These are phyloP conservation scores for Hetaerina americana DNA, from an alignment of 1,140 invertebrate species.

Conservation along the genomic window DNA sequence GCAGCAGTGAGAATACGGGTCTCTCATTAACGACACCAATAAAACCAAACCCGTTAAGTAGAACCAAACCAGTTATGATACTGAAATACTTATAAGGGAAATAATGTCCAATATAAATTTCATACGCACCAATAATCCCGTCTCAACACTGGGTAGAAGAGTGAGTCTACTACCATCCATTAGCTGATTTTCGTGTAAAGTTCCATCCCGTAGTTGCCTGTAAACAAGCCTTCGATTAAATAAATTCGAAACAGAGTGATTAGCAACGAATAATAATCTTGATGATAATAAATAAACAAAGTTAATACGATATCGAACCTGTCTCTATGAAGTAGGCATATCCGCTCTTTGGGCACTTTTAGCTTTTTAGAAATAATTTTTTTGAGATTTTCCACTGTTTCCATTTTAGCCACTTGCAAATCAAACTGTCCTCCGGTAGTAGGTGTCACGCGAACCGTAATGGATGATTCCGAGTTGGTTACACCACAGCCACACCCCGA, in stretches of 20 bases:
- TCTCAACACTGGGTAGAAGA: slow-evolving; percentile 83
- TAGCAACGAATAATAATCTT: background rate
- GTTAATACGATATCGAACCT: slow-evolving; percentile 42
- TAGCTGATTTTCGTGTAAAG: slow-evolving; percentile 71
- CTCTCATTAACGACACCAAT: background rate
- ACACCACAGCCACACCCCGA: background rate
- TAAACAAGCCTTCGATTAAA: slow-evolving; percentile 27
- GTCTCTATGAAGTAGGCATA: slow-evolving; percentile 79
- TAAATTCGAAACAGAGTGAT: too few species aligned
- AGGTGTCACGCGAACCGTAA: slow-evolving; percentile 46
- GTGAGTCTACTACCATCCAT: slow-evolving; percentile 77
- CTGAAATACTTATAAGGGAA: background rate
- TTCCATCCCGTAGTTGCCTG: slow-evolving; percentile 80
- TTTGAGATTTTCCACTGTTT: slow-evolving; percentile 76
- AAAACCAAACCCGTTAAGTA: background rate
- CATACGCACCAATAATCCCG: slow-evolving; percentile 76
- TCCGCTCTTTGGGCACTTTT: slow-evolving; percentile 82
- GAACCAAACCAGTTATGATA: background rate
- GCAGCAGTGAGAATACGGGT: background rate
- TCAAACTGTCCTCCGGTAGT: slow-evolving; percentile 84
- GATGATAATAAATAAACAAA: background rate
- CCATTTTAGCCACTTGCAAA: slow-evolving; percentile 59
- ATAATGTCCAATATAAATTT: background rate
- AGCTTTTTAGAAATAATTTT: slow-evolving; percentile 82
- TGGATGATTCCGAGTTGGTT: background rate